Conservation (phyloP, 2,797 vertebrate species). For the Peromyscus attwateri region DNA sequence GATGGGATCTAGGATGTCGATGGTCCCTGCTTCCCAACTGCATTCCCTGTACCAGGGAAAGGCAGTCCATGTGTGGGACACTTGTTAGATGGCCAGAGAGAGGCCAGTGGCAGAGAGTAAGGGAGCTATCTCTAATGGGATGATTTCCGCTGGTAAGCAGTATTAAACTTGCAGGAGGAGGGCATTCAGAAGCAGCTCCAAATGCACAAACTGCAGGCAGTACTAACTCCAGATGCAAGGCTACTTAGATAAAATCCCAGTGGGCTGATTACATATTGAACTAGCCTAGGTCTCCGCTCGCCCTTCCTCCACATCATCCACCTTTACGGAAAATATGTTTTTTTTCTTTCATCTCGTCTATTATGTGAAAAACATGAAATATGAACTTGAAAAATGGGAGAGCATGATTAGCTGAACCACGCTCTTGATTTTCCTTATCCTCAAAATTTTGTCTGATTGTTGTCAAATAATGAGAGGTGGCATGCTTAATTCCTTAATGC, state of each 20-base stretch:
- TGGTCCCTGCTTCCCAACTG: too few relatives aligned
- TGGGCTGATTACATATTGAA: background rate
- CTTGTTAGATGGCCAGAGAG: background rate
- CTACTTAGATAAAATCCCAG: background rate
- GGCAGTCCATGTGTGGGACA: too few relatives aligned
- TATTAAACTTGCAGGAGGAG: background rate
- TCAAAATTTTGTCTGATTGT: constrained; percentile 2
- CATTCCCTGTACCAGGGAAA: background rate
- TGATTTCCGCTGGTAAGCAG: background rate
- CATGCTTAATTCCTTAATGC: background rate
- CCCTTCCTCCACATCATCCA: background rate
- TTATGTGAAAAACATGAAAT: background rate
- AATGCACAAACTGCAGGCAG: background rate
- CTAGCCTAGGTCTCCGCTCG: background rate
- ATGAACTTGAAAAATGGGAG: background rate
- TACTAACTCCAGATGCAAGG: background rate
- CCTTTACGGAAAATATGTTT: background rate
- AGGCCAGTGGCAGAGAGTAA: background rate
- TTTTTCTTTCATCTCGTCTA: background rate
- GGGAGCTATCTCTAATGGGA: background rate
- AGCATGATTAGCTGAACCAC: background rate
- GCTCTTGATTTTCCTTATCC: background rate
- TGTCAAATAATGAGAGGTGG: background rate
- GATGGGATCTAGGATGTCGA: background rate
- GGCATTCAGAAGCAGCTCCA: background rate